phyloP scores from a whole-genome alignment of 2,888 invertebrate species.

The Ophioninae sp. region DNA sequence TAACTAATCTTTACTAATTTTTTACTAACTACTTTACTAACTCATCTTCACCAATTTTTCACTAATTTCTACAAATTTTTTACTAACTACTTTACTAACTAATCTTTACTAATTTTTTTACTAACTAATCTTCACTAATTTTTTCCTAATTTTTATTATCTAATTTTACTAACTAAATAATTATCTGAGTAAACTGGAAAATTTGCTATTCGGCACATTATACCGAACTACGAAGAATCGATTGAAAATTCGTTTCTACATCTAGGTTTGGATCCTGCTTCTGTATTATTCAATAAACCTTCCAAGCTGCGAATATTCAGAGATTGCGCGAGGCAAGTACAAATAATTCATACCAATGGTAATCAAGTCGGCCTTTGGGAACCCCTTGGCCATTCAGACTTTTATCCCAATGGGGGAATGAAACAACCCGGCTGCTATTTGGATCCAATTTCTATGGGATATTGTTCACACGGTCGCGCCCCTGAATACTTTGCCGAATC shows the following conservation, averaged over 20 bases:
- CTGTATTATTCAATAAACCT: constrained; percentile 31
- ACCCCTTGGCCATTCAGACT: constrained; percentile 64
- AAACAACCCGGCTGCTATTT: constrained; percentile 62
- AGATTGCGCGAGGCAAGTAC: constrained; percentile 56
- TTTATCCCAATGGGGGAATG: constrained; percentile 65
- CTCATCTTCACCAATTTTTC: too few relatives aligned
- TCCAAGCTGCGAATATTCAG: constrained; percentile 23
- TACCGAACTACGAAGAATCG: not conserved
- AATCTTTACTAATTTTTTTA: too few relatives aligned
- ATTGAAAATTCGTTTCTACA: not conserved
- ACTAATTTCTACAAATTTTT: too few relatives aligned
- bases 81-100: too few relatives aligned
- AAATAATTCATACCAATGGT: constrained; percentile 66
- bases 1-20: too few relatives aligned
- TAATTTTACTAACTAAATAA: not conserved
- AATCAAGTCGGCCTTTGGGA: constrained; percentile 53
- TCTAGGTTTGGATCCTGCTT: constrained; percentile 68
- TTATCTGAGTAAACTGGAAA: not conserved
- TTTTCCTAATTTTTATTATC: too few relatives aligned
- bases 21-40: too few relatives aligned
- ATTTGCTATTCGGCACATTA: too few relatives aligned
- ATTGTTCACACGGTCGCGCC: constrained; percentile 63
- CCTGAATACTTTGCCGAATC: constrained; percentile 63
- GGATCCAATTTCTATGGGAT: not conserved
- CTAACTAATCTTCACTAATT: too few relatives aligned